Percentiles rank a stretch among this genome's conserved stretches.
Evolutionary conservation across 1,140 invertebrate genomes (phyloP).

Genomic region (Arion vulgaris): DNA sequence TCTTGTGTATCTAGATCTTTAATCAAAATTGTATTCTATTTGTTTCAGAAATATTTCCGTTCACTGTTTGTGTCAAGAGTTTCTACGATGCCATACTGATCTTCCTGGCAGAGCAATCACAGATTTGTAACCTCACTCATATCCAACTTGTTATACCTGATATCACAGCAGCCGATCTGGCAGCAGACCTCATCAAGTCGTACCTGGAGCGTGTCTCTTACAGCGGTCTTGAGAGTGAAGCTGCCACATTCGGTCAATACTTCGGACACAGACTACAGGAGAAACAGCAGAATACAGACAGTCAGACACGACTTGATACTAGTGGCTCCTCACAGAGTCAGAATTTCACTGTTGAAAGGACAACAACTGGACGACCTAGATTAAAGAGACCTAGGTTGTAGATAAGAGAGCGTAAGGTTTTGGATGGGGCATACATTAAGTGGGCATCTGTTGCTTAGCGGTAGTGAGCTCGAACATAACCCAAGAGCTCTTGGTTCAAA

Average conservation of each 20-base stretch:
- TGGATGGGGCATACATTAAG: too few relatives aligned
- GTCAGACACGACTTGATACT: background rate
- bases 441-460: too few relatives aligned
- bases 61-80: background rate
- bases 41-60: conserved; percentile 1
- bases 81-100: conserved; percentile 20
- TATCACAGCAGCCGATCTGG: background rate
- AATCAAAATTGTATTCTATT: background rate
- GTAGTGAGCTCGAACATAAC: too few relatives aligned
- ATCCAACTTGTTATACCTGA: conserved; percentile 4
- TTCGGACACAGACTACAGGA: background rate
- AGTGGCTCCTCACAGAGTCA: background rate
- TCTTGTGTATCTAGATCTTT: background rate
- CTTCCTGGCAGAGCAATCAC: conserved; percentile 1
- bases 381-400: conserved; percentile 20
- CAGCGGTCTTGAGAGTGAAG: background rate
- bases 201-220: background rate
- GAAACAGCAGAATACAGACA: background rate
- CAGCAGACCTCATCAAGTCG: conserved; percentile 15
- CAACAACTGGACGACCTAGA: conserved; percentile 3
- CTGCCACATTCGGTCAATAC: background rate
- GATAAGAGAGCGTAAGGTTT: too few relatives aligned
- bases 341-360: conserved; percentile 4
- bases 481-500: too few relatives aligned
- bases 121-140: background rate